These are phyloP conservation scores for Adoxophyes honmai DNA, from an alignment of 1,140 invertebrate genomes.

Conservation along the genomic window DNA sequence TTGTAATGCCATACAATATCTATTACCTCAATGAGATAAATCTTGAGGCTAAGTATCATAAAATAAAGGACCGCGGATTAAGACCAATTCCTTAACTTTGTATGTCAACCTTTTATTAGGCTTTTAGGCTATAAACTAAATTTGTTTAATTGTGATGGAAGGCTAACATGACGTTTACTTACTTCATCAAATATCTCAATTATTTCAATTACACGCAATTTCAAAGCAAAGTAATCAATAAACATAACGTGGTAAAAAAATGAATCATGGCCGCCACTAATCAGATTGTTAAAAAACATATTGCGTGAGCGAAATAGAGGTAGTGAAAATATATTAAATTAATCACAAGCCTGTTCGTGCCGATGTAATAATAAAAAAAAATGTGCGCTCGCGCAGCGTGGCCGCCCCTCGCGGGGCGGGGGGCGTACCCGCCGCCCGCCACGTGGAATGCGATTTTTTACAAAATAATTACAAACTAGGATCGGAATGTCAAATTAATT, in stretches of 20 bases:
- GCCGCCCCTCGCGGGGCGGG: conserved; percentile 29
- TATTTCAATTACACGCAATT: not conserved
- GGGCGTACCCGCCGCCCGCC: conserved; percentile 19
- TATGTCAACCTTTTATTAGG: no score
- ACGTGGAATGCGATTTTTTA: conserved; percentile 40
- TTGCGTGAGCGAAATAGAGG: conserved; percentile 46
- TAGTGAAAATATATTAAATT: conserved; percentile 63
- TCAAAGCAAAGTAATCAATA: conserved; percentile 8
- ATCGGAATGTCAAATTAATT: conserved; percentile 52
- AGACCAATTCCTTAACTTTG: no score
- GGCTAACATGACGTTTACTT: no score
- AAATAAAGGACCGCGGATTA: no score
- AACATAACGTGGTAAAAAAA: conserved; percentile 8
- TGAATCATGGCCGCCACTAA: conserved; percentile 11
- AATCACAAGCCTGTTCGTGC: conserved; percentile 47
- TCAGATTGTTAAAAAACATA: conserved; percentile 36
- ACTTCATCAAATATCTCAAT: conserved; percentile 2
- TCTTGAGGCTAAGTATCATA: no score
- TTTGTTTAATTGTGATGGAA: no score
- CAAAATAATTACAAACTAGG: conserved; percentile 40
- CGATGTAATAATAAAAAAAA: conserved; percentile 35
- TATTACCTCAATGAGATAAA: no score
- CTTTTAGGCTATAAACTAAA: no score
- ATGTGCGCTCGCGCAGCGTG: conserved; percentile 25
- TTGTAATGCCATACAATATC: no score